These are phyloP conservation scores for Spodoptera littoralis DNA, from an alignment of 2,888 invertebrate species.

Conservation along the genomic window DNA sequence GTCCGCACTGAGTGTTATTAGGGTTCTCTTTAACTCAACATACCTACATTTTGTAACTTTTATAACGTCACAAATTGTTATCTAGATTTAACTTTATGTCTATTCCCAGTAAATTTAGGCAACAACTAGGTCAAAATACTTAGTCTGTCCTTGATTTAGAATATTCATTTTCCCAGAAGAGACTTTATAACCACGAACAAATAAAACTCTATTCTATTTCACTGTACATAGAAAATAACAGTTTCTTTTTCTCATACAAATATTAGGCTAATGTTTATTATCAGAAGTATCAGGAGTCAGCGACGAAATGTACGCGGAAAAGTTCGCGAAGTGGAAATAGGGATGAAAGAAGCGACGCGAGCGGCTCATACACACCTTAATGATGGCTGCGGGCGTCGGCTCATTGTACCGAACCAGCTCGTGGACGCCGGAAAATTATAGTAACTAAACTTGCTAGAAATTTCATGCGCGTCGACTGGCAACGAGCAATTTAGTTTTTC, in stretches of 20 bases:
- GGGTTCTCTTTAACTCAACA: neutral
- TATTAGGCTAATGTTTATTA: slow-evolving; percentile 23
- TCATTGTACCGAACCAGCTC: slow-evolving; percentile 73
- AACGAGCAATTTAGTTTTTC: slow-evolving; percentile 61
- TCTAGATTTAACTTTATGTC: neutral
- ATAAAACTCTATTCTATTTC: neutral
- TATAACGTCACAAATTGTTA: neutral
- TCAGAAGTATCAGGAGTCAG: slow-evolving; percentile 54
- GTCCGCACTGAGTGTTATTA: neutral
- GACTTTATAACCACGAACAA: neutral
- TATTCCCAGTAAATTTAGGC: neutral
- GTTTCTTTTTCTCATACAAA: slow-evolving; percentile 3
- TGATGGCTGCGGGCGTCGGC: slow-evolving; percentile 75
- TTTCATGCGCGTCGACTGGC: slow-evolving; percentile 59
- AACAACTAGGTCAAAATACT: no score
- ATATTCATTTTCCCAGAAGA: no score
- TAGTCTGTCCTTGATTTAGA: no score
- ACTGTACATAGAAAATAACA: neutral
- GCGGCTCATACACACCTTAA: slow-evolving; percentile 72
- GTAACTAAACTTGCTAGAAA: slow-evolving; percentile 72
- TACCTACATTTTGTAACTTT: neutral
- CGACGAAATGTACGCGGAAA: slow-evolving; percentile 39
- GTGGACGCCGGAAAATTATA: slow-evolving; percentile 82
- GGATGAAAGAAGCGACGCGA: slow-evolving; percentile 64
- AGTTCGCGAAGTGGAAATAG: slow-evolving; percentile 61